Base-by-base conservation (phyloP, 2,797 vertebrate species). In the Aplochiton taeniatus region DNA sequence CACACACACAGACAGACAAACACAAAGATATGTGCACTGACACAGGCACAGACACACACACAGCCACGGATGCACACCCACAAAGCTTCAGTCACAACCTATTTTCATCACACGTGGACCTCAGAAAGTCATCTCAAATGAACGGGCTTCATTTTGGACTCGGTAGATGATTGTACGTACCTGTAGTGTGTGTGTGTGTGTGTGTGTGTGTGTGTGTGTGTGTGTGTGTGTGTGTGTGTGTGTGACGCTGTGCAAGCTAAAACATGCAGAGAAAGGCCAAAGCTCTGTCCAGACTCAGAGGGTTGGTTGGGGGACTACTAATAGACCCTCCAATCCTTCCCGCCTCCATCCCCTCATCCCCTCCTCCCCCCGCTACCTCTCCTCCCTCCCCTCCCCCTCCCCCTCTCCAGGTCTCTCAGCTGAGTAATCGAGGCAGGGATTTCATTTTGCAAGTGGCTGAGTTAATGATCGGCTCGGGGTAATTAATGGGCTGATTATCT, bases 401-500 rank as follows among this genome's bases (percentile, higher is more conserved):
- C 92, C 93, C 95, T 93, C 94, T 93, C 93, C 92, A 96, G 95
- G 94, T 97, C 96, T 96, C 96, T 98, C 94, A 94, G 95, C 93
- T 98, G 96, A 98, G 95, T 98, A 98, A 98, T 98, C 97, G 96
- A 96, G 95, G 96, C 95, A 94, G 95, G 96, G 95, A 98, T 98
- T 98, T 98, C 96, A 98, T 98, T 98, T 98, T 97, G 96, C 96
- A 96, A 98, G 95, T 96, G 96, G 96, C 96, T 98, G 97, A 98
- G 97, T 98, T 98, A 98, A 98, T 98, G 97, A 98, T 97, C 95
- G 31, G 31, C 96, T 93, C 94, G 94, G 95, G 96, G 96, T 98
- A 98, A 98, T 98, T 98, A 98, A 98, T 98, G 96, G 93, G 93
- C 96, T 98, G 96, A 98, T 98, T 98, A 98, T 98, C 96, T 98